Conservation (phyloP, 2,888 invertebrate species). For the Caenorhabditis auriculariae region DNA sequence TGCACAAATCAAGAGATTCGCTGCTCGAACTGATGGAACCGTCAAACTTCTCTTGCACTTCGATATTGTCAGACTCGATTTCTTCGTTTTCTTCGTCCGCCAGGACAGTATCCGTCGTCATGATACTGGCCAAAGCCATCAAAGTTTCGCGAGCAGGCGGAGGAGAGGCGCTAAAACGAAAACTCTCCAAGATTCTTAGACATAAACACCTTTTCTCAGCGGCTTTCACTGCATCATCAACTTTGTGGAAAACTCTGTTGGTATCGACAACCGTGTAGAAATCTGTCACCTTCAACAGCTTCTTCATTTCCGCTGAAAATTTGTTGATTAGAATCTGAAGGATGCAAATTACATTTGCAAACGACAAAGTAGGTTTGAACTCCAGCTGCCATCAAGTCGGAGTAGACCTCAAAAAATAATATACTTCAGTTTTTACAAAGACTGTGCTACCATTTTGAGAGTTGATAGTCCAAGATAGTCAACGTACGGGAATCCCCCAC, state of each 20-base stretch:
- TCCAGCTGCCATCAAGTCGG: slow-evolving; percentile 44
- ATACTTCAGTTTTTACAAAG: neutral
- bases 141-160: slow-evolving; percentile 15
- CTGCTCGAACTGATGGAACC: too few relatives aligned
- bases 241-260: slow-evolving; percentile 37
- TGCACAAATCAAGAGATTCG: too few relatives aligned
- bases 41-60: too few relatives aligned
- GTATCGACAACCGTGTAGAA: slow-evolving; percentile 51
- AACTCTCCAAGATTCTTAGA: too few relatives aligned
- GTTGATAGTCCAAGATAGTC: slow-evolving; percentile 54
- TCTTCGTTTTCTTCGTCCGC: slow-evolving; percentile 17
- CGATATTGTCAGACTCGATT: too few relatives aligned
- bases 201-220: slow-evolving; percentile 22
- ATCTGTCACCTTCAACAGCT: slow-evolving; percentile 55
- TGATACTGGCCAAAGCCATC: slow-evolving; percentile 31
- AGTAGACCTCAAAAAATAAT: slow-evolving; percentile 36
- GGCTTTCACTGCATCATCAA: slow-evolving; percentile 30
- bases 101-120: slow-evolving; percentile 28
- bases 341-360: slow-evolving; percentile 41
- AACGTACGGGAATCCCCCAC: slow-evolving; percentile 59
- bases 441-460: slow-evolving; percentile 34
- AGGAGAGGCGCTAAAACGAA: too few relatives aligned
- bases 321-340: neutral
- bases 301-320: slow-evolving; percentile 44
- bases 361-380: slow-evolving; percentile 53